These are phyloP conservation scores for Brachionus manjavacas DNA, from an alignment of 1,140 invertebrate genomes.

Conservation along the genomic window DNA sequence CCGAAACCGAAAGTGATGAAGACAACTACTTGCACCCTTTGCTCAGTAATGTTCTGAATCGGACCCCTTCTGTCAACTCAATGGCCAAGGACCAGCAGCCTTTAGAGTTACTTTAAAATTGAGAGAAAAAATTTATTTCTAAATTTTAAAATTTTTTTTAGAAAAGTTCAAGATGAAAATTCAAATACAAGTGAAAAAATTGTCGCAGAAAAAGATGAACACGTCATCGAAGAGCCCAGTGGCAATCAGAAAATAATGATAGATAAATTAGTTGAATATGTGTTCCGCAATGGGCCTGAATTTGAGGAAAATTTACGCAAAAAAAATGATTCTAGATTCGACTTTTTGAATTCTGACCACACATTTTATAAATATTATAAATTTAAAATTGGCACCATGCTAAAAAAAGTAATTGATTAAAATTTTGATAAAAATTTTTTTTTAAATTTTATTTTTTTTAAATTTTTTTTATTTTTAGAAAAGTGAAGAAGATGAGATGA, in stretches of 20 bases:
- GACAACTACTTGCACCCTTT: slow-evolving; percentile 71
- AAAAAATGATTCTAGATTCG: slow-evolving; percentile 78
- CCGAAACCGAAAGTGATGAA: slow-evolving; percentile 57
- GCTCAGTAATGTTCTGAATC: not conserved
- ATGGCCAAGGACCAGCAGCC: not conserved
- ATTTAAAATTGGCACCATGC: slow-evolving; percentile 44
- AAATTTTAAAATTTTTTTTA: too few species aligned
- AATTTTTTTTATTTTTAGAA: too few species aligned
- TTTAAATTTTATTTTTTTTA: too few species aligned
- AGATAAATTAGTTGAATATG: slow-evolving; percentile 90
- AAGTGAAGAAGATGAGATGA: not conserved
- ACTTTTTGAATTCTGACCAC: slow-evolving; percentile 70
- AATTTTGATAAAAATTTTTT: too few species aligned
- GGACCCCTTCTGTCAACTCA: not conserved
- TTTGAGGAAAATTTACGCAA: slow-evolving; percentile 81
- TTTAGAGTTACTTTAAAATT: not conserved
- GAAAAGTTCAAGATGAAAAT: not conserved
- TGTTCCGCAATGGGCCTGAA: slow-evolving; percentile 83
- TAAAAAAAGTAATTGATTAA: not conserved
- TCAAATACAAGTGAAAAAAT: not conserved
- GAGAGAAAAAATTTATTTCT: not conserved
- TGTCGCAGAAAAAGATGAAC: not conserved
- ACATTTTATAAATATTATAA: slow-evolving; percentile 72
- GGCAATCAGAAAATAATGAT: slow-evolving; percentile 73
- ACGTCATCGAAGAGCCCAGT: not conserved